These are phyloP conservation scores for Coracopsis vasa DNA, from an alignment of 2,113 vertebrate species.

Conservation along the genomic window DNA sequence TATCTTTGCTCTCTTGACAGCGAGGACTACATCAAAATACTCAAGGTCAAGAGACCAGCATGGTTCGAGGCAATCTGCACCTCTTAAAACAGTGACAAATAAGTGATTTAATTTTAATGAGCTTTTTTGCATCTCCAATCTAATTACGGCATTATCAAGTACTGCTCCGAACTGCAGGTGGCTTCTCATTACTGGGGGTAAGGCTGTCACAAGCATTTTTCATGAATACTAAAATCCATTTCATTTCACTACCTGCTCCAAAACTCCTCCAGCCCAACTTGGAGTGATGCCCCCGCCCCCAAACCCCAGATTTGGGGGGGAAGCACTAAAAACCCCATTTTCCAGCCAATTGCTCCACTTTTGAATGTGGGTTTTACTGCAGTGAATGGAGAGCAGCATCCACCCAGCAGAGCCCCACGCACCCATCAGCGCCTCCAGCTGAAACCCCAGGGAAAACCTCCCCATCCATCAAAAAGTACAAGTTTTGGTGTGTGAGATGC, in stretches of 20 bases:
- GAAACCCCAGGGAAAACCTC: fast-evolving
- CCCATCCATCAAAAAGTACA: fast-evolving
- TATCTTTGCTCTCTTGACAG: background rate
- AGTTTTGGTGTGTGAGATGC: fast-evolving
- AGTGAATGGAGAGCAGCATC: background rate
- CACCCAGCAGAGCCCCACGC: background rate
- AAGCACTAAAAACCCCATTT: background rate
- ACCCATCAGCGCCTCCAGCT: fast-evolving
- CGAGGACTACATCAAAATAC: conserved; percentile 60
- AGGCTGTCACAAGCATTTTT: conserved; percentile 76
- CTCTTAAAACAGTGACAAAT: conserved; percentile 86
- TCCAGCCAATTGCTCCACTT: background rate
- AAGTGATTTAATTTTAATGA: conserved; percentile 86
- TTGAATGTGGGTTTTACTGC: background rate
- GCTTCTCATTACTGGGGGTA: conserved; percentile 75
- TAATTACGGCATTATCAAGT: conserved; percentile 85
- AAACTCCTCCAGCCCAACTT: background rate
- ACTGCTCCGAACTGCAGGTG: conserved; percentile 82
- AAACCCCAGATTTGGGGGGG: background rate
- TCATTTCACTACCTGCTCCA: conserved; percentile 37
- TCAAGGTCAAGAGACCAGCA: conserved; percentile 83
- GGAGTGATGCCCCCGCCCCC: background rate
- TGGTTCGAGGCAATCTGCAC: conserved; percentile 73
- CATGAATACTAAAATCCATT: conserved; percentile 78
- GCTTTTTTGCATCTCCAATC: conserved; percentile 84